These are phyloP conservation scores for Hirundo rustica DNA, from an alignment of 2,797 vertebrate genomes.

Conservation along the genomic window DNA sequence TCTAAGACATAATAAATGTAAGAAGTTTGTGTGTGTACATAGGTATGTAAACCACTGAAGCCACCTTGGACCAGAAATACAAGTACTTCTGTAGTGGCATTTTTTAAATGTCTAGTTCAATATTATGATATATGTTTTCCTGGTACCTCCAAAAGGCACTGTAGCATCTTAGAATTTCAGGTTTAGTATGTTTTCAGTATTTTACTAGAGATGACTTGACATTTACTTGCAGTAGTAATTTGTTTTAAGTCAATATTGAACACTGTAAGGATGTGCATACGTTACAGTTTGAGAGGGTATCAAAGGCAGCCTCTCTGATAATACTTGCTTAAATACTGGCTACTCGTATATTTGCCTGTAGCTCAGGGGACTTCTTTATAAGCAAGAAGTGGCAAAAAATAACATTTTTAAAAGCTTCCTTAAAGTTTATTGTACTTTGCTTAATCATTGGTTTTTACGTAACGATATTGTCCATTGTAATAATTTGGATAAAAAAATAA, in stretches of 20 bases:
- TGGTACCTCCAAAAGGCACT: neutral
- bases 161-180: neutral
- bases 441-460: neutral
- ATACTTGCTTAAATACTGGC: conserved; percentile 28
- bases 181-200: neutral
- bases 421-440: neutral
- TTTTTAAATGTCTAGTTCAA: neutral
- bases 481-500: neutral
- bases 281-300: conserved; percentile 21
- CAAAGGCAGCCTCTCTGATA: neutral
- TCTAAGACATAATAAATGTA: neutral
- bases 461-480: neutral
- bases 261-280: conserved; percentile 20
- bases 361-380: neutral
- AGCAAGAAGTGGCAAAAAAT: neutral
- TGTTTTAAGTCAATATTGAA: conserved; percentile 54
- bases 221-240: conserved; percentile 35
- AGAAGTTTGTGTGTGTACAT: neutral
- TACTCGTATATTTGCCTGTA: neutral
- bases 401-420: neutral
- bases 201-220: conserved; percentile 22
- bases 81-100: neutral
- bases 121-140: neutral
- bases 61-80: neutral
- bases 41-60: neutral